Percentiles rank a stretch among this genome's conserved stretches.
Conservation (phyloP, 2,888 invertebrate species). For the Ethmia dodecea region DNA sequence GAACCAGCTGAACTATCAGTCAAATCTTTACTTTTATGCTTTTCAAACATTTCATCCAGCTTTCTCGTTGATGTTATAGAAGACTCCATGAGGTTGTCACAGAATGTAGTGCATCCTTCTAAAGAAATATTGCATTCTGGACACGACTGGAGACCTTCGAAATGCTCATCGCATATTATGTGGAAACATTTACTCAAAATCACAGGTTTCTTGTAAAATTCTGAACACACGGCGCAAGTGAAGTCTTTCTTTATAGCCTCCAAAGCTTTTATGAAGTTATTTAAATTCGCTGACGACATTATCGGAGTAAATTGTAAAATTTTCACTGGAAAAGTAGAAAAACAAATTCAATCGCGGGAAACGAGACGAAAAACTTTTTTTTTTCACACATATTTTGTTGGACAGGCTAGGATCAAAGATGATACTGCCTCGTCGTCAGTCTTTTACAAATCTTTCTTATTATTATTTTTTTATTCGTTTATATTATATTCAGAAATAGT, state of each 20-base stretch:
- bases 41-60: slow-evolving; percentile 39
- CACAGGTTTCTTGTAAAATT: slow-evolving; percentile 55
- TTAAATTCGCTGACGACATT: slow-evolving; percentile 37
- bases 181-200: slow-evolving; percentile 64
- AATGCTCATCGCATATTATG: slow-evolving; percentile 54
- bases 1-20: slow-evolving; percentile 15
- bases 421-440: too few species aligned
- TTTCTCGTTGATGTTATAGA: slow-evolving; percentile 38
- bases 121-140: slow-evolving; percentile 46
- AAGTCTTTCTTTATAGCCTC: slow-evolving; percentile 51
- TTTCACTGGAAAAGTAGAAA: too few species aligned
- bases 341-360: too few species aligned
- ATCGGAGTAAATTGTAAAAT: slow-evolving; percentile 7
- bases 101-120: slow-evolving; percentile 34
- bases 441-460: too few species aligned
- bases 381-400: too few species aligned
- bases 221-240: slow-evolving; percentile 46
- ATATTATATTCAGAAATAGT: too few species aligned
- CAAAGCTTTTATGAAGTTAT: slow-evolving; percentile 47
- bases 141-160: slow-evolving; percentile 38
- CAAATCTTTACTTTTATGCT: slow-evolving; percentile 19
- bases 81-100: slow-evolving; percentile 33
- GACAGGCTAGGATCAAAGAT: too few species aligned
- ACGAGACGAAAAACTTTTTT: too few species aligned
- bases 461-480: too few species aligned